Conservation (phyloP, 2,113 vertebrate species). For the Platycercus adscitus region DNA sequence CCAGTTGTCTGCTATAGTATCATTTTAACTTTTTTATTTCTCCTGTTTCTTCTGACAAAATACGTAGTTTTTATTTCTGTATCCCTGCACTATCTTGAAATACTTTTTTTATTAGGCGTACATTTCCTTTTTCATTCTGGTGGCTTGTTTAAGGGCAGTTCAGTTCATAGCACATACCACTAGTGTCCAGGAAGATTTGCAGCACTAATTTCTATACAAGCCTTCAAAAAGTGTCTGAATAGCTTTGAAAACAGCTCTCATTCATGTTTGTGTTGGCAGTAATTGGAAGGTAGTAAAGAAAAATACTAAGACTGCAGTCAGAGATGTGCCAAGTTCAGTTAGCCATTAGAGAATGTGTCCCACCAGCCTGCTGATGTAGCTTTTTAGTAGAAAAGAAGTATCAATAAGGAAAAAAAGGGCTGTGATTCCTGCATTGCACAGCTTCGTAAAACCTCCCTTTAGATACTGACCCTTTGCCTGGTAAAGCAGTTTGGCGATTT, state of each 20-base stretch:
- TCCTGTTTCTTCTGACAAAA: constrained; percentile 1
- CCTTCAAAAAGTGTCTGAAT: background rate
- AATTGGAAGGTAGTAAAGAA: background rate
- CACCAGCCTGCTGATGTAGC: background rate
- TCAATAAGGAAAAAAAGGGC: background rate
- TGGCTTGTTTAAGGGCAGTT: background rate
- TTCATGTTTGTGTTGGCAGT: background rate
- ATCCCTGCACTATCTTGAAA: background rate
- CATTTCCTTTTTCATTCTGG: background rate
- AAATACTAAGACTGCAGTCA: background rate
- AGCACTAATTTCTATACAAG: background rate
- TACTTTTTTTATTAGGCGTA: background rate
- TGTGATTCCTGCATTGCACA: background rate
- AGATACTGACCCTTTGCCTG: background rate
- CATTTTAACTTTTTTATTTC: background rate
- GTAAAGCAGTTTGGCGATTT: background rate
- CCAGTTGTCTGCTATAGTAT: background rate
- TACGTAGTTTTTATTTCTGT: background rate
- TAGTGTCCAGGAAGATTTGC: background rate
- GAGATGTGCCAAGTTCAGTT: background rate
- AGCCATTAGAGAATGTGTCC: background rate
- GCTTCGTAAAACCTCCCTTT: background rate
- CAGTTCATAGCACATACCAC: background rate
- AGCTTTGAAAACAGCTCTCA: background rate
- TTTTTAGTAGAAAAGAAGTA: background rate